Evolutionary conservation across 2,113 vertebrate species (phyloP), one percentile per base, ranked within the genome.

Genomic region (Riparia riparia): DNA sequence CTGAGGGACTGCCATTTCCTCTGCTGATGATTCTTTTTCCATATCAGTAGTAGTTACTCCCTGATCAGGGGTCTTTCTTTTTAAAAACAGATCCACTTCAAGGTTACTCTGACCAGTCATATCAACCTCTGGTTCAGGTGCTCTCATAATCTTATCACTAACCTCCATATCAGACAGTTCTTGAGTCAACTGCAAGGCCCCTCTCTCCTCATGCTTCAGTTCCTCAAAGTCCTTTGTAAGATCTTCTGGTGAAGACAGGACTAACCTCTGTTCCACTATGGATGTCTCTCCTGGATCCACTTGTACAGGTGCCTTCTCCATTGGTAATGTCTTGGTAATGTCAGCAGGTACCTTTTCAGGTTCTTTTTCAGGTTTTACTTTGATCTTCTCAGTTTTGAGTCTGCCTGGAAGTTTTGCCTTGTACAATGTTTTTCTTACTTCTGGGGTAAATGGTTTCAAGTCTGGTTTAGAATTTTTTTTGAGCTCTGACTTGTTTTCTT

Each of bases 161-260:
- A 86, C 68, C 44, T 89, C 87, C 26, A 1, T 76, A 76, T 76
- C 69, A 39, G 90, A 68, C 3, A n/a, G 80, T 73, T 96, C 95
- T 14, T 80, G 92, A 89, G 70, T 72, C 41, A 76, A 15, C 54
- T 97, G 96, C 64, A 96, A 83, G 64, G 92, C 68, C 17, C 57
- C 96, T 56, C 96, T 93, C 95, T 99, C 98, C 82, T 99, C 98
- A 12, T 96, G 96, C 95, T 98, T 99, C 92, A 99, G 93, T 74
- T 99, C 98, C 97, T 99, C 99, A 96, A 99, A 99, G 97, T 99
- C 99, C 91, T 99, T 98, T 18, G 99, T 99, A 56, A 99, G 99
- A 94, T 99, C 99, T 95, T 99, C 99, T 17, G 99, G 99, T 19
- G 99, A 99, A 60, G 99, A 99, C 31, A 99, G 96, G 32, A 98